Conservation (phyloP, 2,888 invertebrate genomes). For the Heliconius aoede region DNA sequence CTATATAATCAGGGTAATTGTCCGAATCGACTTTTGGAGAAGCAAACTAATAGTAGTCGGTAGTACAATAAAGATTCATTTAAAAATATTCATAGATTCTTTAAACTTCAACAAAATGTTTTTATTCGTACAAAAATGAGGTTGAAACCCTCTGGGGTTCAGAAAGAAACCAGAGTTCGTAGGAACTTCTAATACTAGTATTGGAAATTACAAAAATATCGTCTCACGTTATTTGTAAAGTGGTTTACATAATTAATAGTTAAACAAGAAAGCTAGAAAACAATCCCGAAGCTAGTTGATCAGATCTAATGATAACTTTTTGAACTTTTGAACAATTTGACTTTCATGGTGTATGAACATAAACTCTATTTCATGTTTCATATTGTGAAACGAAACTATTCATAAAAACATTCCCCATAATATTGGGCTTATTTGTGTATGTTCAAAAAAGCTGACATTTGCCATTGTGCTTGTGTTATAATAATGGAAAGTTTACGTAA, state of each 20-base stretch:
- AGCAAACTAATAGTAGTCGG: background rate
- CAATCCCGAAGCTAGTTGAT: background rate
- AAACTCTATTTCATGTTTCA: background rate
- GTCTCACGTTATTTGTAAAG: background rate
- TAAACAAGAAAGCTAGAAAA: no score
- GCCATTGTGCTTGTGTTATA: background rate
- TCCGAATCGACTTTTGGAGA: constrained; percentile 6
- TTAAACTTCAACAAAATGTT: background rate
- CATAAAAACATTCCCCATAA: background rate
- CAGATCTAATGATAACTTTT: background rate
- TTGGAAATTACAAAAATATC: background rate
- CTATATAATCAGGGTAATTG: constrained; percentile 92
- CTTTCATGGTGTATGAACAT: background rate
- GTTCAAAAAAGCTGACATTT: background rate
- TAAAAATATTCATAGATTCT: background rate
- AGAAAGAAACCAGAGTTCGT: no score
- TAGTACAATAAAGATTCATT: background rate
- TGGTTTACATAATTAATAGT: no score
- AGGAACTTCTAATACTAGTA: background rate
- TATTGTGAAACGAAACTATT: background rate
- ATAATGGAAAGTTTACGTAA: no score
- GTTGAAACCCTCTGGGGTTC: background rate
- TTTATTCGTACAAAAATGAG: background rate
- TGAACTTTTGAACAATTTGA: background rate
- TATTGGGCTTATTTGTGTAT: background rate